Evolutionary conservation across 2,888 invertebrate genomes (phyloP).

Genomic region (Athalia circularis): DNA sequence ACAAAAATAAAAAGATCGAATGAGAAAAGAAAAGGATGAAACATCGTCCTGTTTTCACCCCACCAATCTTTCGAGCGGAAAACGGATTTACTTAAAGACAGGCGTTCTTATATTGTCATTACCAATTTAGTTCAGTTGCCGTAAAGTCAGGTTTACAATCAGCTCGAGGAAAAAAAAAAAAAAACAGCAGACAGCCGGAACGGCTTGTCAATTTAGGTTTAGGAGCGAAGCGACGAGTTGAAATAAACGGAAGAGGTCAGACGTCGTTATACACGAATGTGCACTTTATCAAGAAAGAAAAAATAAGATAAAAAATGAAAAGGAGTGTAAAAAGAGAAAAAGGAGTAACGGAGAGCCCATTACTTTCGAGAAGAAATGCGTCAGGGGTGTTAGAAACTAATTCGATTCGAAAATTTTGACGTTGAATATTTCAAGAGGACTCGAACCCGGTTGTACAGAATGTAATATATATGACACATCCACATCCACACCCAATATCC

Average conservation of each 20-base stretch:
- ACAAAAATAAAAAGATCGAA: too few species aligned
- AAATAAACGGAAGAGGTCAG: conserved; percentile 28
- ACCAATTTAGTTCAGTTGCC: conserved; percentile 5
- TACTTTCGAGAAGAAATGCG: too few species aligned
- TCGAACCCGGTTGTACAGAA: too few species aligned
- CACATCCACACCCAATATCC: too few species aligned
- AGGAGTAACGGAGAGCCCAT: background rate
- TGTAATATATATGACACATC: too few species aligned
- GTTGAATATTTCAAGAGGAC: too few species aligned
- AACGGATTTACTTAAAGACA: too few species aligned
- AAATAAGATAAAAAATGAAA: background rate
- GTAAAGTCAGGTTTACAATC: conserved; percentile 1
- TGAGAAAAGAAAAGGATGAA: too few species aligned
- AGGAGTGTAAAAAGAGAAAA: background rate
- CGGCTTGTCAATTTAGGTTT: conserved; percentile 34
- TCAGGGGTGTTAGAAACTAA: too few species aligned
- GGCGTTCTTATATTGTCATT: background rate
- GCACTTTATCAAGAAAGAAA: conserved; percentile 14
- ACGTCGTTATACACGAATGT: conserved; percentile 21
- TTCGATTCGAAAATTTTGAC: too few species aligned
- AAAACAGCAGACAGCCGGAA: background rate
- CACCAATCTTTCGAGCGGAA: too few species aligned
- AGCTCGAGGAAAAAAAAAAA: background rate
- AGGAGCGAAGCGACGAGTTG: background rate
- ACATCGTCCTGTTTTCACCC: too few species aligned